Evolutionary conservation across 2,888 invertebrate species (phyloP).

Genomic region (Hemaris fuciformis): DNA sequence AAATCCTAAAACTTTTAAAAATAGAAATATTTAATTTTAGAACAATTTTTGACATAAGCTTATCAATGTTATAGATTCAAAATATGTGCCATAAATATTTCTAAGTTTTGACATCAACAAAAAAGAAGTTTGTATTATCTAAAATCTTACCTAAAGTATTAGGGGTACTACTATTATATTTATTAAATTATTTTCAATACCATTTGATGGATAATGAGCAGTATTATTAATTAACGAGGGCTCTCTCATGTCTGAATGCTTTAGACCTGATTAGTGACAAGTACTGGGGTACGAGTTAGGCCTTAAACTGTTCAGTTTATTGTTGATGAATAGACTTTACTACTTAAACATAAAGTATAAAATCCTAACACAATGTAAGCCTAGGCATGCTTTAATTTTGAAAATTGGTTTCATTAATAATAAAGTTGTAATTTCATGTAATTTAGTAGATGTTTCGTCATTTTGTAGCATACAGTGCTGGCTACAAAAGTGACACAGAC

Average conservation of each 20-base stretch:
- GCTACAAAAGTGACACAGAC: not conserved
- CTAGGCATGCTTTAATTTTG: no score
- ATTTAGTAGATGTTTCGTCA: no score
- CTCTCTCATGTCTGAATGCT: not conserved
- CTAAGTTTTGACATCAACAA: not conserved
- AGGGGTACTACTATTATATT: not conserved
- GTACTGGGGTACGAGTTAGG: not conserved
- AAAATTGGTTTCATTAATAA: no score
- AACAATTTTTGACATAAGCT: no score
- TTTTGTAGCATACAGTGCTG: no score
- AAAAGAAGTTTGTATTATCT: not conserved
- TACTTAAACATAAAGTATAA: not conserved
- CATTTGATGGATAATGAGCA: not conserved
- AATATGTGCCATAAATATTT: no score
- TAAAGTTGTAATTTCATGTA: no score
- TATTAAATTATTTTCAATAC: not conserved
- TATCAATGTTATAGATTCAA: no score
- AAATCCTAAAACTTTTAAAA: not conserved
- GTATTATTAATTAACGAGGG: not conserved
- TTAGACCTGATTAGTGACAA: not conserved
- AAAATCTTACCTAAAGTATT: not conserved
- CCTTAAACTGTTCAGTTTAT: not conserved
- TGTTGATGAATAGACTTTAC: constrained; percentile 4
- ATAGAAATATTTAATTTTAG: no score
- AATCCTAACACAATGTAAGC: not conserved